Percentiles rank a stretch among this genome's conserved stretches.
Evolutionary conservation across 2,113 vertebrate species (phyloP).

Genomic region (Falcunculus frontatus): DNA sequence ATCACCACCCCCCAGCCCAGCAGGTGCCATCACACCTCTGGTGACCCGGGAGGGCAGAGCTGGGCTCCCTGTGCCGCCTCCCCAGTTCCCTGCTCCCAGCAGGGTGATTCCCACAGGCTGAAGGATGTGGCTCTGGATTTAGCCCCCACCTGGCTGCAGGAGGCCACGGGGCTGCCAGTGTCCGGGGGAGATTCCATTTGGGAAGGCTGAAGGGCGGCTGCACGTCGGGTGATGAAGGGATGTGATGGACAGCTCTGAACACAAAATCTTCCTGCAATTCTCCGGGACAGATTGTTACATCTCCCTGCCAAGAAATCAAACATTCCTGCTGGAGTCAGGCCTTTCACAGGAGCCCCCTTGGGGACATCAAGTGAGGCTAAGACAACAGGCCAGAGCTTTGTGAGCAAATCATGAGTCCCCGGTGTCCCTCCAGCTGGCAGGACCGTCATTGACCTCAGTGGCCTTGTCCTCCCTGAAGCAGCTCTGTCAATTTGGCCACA

Average conservation of each 20-base stretch:
- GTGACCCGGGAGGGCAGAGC: background rate
- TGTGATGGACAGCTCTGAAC: background rate
- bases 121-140: fast-evolving
- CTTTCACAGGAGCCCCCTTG: slow-evolving; percentile 43
- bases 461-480: slow-evolving; percentile 55
- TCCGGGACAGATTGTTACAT: slow-evolving; percentile 9
- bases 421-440: slow-evolving; percentile 54
- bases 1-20: background rate
- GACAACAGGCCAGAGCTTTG: slow-evolving; percentile 48
- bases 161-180: fast-evolving
- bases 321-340: slow-evolving; percentile 35
- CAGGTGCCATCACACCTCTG: background rate
- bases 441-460: slow-evolving; percentile 37
- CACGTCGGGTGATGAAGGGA: background rate
- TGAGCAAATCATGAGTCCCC: slow-evolving; percentile 38
- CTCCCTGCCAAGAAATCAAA: slow-evolving; percentile 47
- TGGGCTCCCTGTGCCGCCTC: background rate
- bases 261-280: background rate
- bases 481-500: slow-evolving; percentile 54
- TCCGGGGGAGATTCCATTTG: background rate
- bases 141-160: background rate
- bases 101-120: background rate
- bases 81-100: background rate
- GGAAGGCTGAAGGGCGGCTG: background rate
- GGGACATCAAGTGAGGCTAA: slow-evolving; percentile 51